These are phyloP conservation scores for Agapostemon virescens DNA, from an alignment of 2,888 invertebrate genomes.

Conservation along the genomic window DNA sequence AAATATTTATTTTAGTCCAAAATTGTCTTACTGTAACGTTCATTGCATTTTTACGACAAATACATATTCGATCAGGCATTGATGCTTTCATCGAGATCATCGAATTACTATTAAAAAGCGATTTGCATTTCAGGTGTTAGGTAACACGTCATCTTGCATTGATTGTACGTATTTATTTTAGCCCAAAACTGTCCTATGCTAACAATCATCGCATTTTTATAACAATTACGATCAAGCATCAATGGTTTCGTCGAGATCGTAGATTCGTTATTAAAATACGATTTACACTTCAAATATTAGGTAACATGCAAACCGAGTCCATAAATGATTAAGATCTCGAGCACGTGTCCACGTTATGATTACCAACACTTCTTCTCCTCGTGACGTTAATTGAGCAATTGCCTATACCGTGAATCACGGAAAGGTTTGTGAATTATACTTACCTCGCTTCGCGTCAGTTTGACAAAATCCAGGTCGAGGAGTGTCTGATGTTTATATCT, in stretches of 20 bases:
- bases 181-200: neutral
- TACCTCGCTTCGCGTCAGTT: neutral
- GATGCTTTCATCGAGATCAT: neutral
- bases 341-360: constrained; percentile 17
- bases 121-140: neutral
- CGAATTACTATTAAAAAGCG: neutral
- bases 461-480: neutral
- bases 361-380: constrained; percentile 14
- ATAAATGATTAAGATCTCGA: constrained; percentile 12
- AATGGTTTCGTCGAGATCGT: neutral
- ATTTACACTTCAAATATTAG: neutral
- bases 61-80: too few relatives aligned
- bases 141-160: neutral
- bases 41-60: too few relatives aligned
- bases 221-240: neutral
- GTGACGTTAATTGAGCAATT: constrained; percentile 14
- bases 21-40: too few relatives aligned
- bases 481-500: too few relatives aligned
- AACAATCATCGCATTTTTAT: neutral
- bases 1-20: too few relatives aligned
- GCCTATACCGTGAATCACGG: neutral
- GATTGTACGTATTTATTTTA: neutral
- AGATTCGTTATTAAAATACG: neutral
- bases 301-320: neutral
- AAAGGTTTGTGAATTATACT: neutral